Conservation (phyloP, 2,797 vertebrate genomes). For the Megalops cyprinoides region DNA sequence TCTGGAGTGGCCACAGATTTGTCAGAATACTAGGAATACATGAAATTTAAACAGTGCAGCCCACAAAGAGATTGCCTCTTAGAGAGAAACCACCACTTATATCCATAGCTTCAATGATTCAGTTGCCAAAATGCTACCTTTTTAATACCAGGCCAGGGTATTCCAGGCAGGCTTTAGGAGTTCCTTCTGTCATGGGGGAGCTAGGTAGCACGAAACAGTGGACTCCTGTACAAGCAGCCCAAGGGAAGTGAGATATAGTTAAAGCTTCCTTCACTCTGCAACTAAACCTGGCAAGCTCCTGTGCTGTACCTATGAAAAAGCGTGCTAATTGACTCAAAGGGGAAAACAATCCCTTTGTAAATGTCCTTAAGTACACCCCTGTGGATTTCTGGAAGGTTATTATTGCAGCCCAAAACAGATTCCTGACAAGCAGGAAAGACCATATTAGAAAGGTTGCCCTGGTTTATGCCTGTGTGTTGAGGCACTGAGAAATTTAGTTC, state of each 20-base stretch:
- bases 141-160: neutral
- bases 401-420: neutral
- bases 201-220: neutral
- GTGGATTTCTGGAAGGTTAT: conserved; percentile 20
- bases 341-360: conserved; percentile 40
- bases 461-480: neutral
- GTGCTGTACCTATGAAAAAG: conserved; percentile 33
- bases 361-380: conserved; percentile 42
- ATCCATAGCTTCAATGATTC: neutral
- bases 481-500: neutral
- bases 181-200: neutral
- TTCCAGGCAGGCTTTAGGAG: neutral
- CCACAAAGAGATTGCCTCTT: neutral
- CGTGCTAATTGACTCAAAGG: conserved; percentile 40
- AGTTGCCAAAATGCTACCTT: neutral
- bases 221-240: conserved; percentile 35
- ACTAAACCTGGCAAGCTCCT: conserved; percentile 36
- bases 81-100: neutral
- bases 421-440: conserved; percentile 8
- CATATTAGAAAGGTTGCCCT: neutral
- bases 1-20: neutral
- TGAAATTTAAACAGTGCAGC: neutral
- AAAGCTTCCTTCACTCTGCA: conserved; percentile 33
- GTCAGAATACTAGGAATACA: no score
- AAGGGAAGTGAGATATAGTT: conserved; percentile 34